Evolutionary conservation across 2,888 invertebrate species (phyloP).

Genomic region (Napeogenes sylphis): DNA sequence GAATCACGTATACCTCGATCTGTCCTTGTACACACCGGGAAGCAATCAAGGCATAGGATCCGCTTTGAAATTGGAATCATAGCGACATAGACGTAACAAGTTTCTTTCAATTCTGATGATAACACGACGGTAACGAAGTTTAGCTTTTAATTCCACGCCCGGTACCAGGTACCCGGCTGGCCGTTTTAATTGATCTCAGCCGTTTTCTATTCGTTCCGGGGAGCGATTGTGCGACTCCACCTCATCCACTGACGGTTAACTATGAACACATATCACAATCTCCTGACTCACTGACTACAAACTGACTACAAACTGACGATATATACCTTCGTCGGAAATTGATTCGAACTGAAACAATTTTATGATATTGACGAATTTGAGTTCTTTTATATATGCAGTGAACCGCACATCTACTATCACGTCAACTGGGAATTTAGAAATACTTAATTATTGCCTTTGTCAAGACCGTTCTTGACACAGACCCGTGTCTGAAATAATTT

Average conservation of each 20-base stretch:
- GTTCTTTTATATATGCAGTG: not conserved
- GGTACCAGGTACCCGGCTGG: conserved; percentile 33
- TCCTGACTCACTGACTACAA: conserved; percentile 5
- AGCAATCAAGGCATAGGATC: conserved; percentile 71
- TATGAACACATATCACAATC: conserved; percentile 11
- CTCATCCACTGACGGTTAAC: conserved; percentile 14
- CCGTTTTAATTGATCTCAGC: conserved; percentile 63
- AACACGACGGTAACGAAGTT: conserved; percentile 71
- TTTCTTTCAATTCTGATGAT: conserved; percentile 72
- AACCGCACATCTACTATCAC: too few relatives aligned
- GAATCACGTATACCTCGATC: conserved; percentile 50
- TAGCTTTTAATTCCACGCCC: conserved; percentile 67
- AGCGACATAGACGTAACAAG: conserved; percentile 67
- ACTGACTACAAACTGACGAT: conserved; percentile 3
- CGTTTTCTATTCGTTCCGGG: conserved; percentile 54
- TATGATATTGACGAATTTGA: conserved; percentile 4
- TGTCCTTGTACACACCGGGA: conserved; percentile 52
- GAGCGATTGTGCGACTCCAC: conserved; percentile 39
- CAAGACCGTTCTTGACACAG: too few relatives aligned
- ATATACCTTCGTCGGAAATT: conserved; percentile 3
- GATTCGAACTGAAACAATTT: conserved; percentile 5
- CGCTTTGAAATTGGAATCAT: conserved; percentile 74
- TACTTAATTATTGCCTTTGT: too few relatives aligned
- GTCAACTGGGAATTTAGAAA: too few relatives aligned
- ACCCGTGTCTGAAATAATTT: not conserved